Percentiles rank a stretch among this genome's conserved stretches.
These are phyloP conservation scores for Oriolus oriolus DNA, from an alignment of 2,113 vertebrate genomes.

Conservation along the genomic window DNA sequence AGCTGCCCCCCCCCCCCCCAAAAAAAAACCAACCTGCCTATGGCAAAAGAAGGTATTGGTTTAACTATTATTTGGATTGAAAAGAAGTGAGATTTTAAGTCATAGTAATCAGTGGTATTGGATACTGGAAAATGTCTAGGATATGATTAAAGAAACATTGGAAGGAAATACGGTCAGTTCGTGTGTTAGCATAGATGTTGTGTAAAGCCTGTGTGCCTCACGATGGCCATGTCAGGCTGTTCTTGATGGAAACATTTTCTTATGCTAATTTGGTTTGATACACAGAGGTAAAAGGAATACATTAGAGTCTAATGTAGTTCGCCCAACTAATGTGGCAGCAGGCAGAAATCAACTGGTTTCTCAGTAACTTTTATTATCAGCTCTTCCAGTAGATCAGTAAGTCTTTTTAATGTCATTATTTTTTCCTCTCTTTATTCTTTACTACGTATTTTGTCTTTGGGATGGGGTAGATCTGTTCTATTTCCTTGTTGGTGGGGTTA, in stretches of 20 bases:
- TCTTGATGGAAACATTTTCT: constrained; percentile 33
- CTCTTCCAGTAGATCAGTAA: constrained; percentile 41
- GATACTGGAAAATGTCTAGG: constrained; percentile 41
- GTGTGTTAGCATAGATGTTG: constrained; percentile 28
- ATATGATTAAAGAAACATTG: constrained; percentile 56
- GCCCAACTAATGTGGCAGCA: constrained; percentile 33
- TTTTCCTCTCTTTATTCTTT: not conserved
- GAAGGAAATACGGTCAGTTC: not conserved
- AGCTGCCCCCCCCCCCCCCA: not conserved
- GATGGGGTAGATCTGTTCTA: not conserved
- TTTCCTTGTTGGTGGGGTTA: not conserved
- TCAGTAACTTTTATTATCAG: constrained; percentile 50
- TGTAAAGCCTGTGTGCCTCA: not conserved
- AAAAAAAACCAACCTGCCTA: not conserved
- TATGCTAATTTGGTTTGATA: constrained; percentile 41
- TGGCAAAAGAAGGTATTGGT: not conserved
- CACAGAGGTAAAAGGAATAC: constrained; percentile 1
- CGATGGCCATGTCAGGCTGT: not conserved
- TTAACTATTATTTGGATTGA: not conserved
- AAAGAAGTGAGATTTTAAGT: not conserved
- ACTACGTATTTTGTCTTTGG: not conserved
- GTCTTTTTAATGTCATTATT: not conserved
- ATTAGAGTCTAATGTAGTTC: constrained; percentile 23
- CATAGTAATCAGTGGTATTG: not conserved
- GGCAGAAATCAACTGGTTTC: constrained; percentile 46